These are phyloP conservation scores for Lepidiolamprologus cunningtoni DNA, from an alignment of 2,113 vertebrate genomes.

Conservation along the genomic window DNA sequence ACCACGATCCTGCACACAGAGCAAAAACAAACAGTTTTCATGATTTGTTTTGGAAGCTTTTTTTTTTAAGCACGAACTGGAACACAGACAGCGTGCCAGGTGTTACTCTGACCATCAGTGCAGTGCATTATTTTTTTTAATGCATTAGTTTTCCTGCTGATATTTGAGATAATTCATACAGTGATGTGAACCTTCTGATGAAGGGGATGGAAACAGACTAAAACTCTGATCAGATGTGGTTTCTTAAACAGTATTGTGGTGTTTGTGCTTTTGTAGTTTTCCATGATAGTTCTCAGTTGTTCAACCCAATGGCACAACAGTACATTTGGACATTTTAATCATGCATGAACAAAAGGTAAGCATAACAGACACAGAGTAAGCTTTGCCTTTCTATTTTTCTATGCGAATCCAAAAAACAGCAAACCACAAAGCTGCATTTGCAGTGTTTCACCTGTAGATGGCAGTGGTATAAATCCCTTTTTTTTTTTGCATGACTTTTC, in stretches of 20 bases:
- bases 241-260: background rate
- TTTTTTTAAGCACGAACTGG: rapidly evolving
- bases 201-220: background rate
- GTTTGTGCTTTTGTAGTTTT: background rate
- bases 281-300: background rate
- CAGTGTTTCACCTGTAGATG: background rate
- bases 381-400: background rate
- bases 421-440: background rate
- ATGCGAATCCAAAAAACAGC: background rate
- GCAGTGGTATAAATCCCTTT: background rate
- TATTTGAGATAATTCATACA: background rate
- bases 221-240: background rate
- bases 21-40: background rate
- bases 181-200: background rate
- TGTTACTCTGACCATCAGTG: background rate
- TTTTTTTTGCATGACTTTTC: background rate
- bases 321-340: background rate
- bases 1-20: background rate
- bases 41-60: background rate
- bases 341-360: background rate
- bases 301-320: background rate
- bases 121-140: background rate
- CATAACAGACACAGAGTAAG: background rate
- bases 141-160: background rate
- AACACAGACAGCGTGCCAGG: background rate